Evolutionary conservation across 2,888 invertebrate species (phyloP).

Genomic region (Cremastobaeus sp.): DNA sequence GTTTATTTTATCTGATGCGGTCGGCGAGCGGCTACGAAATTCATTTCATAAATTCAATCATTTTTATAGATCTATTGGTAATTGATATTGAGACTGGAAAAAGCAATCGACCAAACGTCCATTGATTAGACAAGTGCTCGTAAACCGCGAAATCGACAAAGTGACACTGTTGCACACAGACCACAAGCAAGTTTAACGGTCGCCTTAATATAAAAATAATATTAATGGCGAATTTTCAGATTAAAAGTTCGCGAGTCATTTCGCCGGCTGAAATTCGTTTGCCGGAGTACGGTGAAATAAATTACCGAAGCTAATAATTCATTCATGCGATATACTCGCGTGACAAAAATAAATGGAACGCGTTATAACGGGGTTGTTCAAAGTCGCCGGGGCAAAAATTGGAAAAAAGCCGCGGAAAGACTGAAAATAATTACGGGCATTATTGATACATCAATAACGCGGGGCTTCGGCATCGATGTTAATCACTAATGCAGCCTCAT

Average conservation of each 20-base stretch:
- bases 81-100: conserved; percentile 6
- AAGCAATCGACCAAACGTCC: not conserved
- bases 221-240: conserved; percentile 31
- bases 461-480: too few species aligned
- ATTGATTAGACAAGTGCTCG: not conserved
- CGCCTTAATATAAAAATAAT: conserved; percentile 21
- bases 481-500: too few species aligned
- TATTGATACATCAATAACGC: too few species aligned
- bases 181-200: conserved; percentile 11
- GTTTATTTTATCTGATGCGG: conserved; percentile 17
- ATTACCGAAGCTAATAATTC: conserved; percentile 42
- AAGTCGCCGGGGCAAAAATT: conserved; percentile 36
- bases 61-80: conserved; percentile 1
- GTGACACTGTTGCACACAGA: not conserved
- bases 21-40: conserved; percentile 5
- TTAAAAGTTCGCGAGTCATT: conserved; percentile 27
- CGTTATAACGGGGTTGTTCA: conserved; percentile 33
- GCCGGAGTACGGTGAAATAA: conserved; percentile 24
- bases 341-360: conserved; percentile 48
- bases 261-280: conserved; percentile 33
- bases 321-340: conserved; percentile 42
- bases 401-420: too few species aligned
- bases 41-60: conserved; percentile 18
- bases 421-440: too few species aligned
- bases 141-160: conserved; percentile 14